Conservation (phyloP, 2,888 invertebrate genomes). For the Tetragonisca angustula region DNA sequence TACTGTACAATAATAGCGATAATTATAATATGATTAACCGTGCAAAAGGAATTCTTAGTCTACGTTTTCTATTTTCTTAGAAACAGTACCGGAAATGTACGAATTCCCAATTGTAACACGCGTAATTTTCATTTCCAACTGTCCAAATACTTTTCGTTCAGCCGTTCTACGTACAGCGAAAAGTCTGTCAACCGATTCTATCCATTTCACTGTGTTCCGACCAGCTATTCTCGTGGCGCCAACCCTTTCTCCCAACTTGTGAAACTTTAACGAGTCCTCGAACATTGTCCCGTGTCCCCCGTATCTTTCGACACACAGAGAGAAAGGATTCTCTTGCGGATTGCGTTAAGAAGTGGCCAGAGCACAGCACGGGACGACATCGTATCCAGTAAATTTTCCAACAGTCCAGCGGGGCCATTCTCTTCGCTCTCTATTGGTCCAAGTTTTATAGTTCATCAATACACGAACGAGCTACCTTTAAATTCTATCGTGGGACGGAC, state of each 20-base stretch:
- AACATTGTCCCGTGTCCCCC: constrained; percentile 48
- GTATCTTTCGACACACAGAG: constrained; percentile 27
- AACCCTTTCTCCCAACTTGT: constrained; percentile 31
- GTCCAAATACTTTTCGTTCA: background rate
- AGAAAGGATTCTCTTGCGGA: constrained; percentile 45
- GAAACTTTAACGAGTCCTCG: constrained; percentile 67
- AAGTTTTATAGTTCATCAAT: constrained; percentile 77
- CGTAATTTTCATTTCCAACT: too few relatives aligned
- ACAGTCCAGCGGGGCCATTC: constrained; percentile 27
- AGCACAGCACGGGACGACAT: constrained; percentile 61
- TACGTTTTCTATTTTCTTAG: too few relatives aligned
- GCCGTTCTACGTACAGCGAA: background rate
- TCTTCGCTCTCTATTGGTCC: constrained; percentile 32
- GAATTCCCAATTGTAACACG: too few relatives aligned
- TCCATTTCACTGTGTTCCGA: constrained; percentile 34
- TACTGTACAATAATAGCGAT: too few relatives aligned
- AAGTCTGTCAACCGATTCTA: background rate
- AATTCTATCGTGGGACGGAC: constrained; percentile 56
- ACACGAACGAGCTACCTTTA: constrained; percentile 73
- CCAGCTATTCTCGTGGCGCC: background rate
- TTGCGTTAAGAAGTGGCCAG: constrained; percentile 57
- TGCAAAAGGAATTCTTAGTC: too few relatives aligned
- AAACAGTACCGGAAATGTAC: too few relatives aligned
- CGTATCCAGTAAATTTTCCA: constrained; percentile 75
- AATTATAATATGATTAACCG: too few relatives aligned